phyloP scores from a whole-genome alignment of 2,888 invertebrate species.

The Chromoteleia sp. region DNA sequence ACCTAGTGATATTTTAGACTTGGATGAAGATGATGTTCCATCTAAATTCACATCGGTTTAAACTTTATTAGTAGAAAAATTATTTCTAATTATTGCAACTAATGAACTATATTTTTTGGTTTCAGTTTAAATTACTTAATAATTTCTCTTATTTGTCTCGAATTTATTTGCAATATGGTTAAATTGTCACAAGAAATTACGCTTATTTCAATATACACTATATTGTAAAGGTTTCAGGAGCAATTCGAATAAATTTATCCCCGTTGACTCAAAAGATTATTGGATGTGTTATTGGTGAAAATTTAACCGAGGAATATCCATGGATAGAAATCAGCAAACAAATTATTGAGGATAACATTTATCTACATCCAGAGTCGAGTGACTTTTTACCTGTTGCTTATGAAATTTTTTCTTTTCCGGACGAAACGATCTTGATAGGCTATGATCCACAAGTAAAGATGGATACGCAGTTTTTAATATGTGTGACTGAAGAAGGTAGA shows the following conservation, averaged over 20 bases:
- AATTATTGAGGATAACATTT: slow-evolving; percentile 87
- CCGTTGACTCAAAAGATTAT: slow-evolving; percentile 87
- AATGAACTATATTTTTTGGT: too few species aligned
- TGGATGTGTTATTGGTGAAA: slow-evolving; percentile 88
- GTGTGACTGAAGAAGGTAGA: slow-evolving; percentile 86
- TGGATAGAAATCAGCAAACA: slow-evolving; percentile 89
- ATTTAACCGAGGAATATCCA: slow-evolving; percentile 90
- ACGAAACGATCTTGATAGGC: slow-evolving; percentile 86
- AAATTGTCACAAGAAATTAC: too few species aligned
- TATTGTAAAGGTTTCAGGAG: slow-evolving; percentile 85
- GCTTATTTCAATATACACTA: too few species aligned
- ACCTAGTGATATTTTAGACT: slow-evolving; percentile 1
- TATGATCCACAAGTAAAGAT: slow-evolving; percentile 88
- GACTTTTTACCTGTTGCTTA: slow-evolving; percentile 85
- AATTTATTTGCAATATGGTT: too few species aligned
- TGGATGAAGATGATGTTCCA: too few species aligned
- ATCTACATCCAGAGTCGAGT: slow-evolving; percentile 86
- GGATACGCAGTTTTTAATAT: slow-evolving; percentile 90
- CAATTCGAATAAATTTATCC: slow-evolving; percentile 86
- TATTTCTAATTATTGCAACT: too few species aligned
- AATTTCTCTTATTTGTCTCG: neutral
- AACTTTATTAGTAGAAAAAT: too few species aligned
- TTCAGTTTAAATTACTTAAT: too few species aligned
- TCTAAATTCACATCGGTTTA: too few species aligned
- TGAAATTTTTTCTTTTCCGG: slow-evolving; percentile 82